Evolutionary conservation across 2,888 invertebrate species (phyloP), one percentile per base, ranked within the genome.

Genomic region (Tanypteryx hageni): DNA sequence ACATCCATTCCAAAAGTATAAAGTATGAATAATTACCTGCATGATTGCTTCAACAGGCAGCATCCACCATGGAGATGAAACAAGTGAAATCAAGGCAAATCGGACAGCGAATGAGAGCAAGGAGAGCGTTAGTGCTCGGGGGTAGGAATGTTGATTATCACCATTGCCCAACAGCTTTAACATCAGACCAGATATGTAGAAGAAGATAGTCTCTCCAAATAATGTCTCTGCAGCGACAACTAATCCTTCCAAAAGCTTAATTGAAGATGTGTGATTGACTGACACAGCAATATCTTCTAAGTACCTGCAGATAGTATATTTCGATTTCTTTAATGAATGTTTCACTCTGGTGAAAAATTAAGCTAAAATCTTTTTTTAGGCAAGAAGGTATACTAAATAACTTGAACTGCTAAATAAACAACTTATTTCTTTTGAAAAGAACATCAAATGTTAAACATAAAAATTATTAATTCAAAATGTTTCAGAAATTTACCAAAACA

Each of bases 11-110:
- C 22, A 76, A 27, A 68, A 68, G 1, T n/a, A n/a, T 27, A 27
- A 22, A 68, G n/a, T 68, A 22, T 56, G 22, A 18, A 18, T 59
- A n/a, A 59, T 57, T 13, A 91, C 81, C 91, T 98, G 98, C 96
- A 98, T 96, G 92, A 98, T 95, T 0, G 97, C 95, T 95, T 99
- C 99, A 5, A 98, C 96, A 0, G 97, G 96, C 0, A 99, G 96
- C 0, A 98, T 96, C 95, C 97, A 97, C 98, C 98, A 98, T 0
- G 98, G 98, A 94, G 97, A 96, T 44, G 96, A 96, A 92, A 98
- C 97, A 93, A 98, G 94, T 0, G 98, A 98, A 93, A 98, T 97
- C 16, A 97, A 95, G 5, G 96, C 96, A 94, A 98, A 95, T 0
- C 98, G 96, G 0, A 98, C 93, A 0, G 97, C 97, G 94, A 98